Base-by-base conservation (phyloP, 2,888 invertebrate genomes). In the Candidula unifasciata region DNA sequence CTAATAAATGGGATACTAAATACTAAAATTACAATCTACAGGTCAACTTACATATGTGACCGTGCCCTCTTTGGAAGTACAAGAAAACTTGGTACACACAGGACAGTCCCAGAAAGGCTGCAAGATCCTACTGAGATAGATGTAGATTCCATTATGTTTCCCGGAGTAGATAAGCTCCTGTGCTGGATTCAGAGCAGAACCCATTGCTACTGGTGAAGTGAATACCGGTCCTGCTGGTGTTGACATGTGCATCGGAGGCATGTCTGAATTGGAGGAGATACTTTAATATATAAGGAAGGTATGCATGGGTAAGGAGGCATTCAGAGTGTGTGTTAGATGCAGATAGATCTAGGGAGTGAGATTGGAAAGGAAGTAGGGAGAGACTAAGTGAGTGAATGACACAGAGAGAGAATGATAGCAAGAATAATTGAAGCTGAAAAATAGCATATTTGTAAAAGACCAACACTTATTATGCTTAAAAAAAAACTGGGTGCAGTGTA, bases 131-230 rank as follows among this genome's bases (percentile, higher is more conserved):
- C 97, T 96, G 24, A 98, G 96, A 92, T 97, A 98, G 69, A 98
- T 95, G 94, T 98, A 99, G 16, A 99, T 95, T 0, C 98, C 98
- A 92, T 98, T 97, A 93, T 99, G 99, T 93, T 97, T 97, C 0
- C 97, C 96, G 0, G 97, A 97, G 93, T 94, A 95, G 10, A 91
- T 89, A 35, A 93, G 89, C 73, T 93, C 92, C 66, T 90, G 90
- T 18, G 88, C 84, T 35, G 88, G 87, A 35, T 88, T 90, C 18
- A 89, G 87, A 16, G 86, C 87, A 37, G 87, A 85, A 33, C 83
- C 84, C 64, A 87, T 79, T 21, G 82, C 57, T 79, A 86, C 44
- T 16, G 69, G 73, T n/a, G 83, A 54, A 30, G 82, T 86, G 64
- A 60, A 86, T 76, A 33, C 87, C 85, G 35, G 88, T 87, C 16